Evolutionary conservation across 2,113 vertebrate genomes (phyloP).

Genomic region (Leptodactylus fuscus): DNA sequence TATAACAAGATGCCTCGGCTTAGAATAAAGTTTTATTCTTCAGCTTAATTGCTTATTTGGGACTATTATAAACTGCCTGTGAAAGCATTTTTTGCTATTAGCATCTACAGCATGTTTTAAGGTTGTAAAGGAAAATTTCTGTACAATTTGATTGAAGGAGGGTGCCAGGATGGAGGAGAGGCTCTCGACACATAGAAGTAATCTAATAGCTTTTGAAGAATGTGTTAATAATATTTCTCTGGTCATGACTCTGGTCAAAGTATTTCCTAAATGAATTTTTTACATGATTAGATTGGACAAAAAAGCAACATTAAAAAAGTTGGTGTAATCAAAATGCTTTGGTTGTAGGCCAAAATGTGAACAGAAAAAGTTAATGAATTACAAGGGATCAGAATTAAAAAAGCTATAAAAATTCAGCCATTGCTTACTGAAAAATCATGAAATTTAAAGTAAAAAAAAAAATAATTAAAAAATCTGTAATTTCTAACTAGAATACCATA

Average conservation of each 20-base stretch:
- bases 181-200: constrained; percentile 15
- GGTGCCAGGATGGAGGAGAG: neutral
- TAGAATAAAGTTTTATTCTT: constrained; percentile 75
- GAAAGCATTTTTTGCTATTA: constrained; percentile 61
- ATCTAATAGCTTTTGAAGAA: constrained; percentile 18
- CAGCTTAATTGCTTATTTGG: constrained; percentile 75
- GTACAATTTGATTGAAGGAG: constrained; percentile 24
- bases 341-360: neutral
- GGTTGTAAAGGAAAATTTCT: constrained; percentile 60
- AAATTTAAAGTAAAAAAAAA: neutral
- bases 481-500: neutral
- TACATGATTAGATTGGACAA: neutral
- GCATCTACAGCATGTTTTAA: constrained; percentile 63
- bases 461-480: neutral
- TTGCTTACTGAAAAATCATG: neutral
- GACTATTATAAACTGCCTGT: constrained; percentile 71
- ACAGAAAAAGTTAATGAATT: neutral
- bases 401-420: neutral
- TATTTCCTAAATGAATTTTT: neutral
- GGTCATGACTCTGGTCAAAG: constrained; percentile 10
- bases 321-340: neutral
- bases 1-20: constrained; percentile 75
- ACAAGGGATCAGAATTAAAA: neutral
- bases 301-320: neutral
- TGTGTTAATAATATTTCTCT: neutral